Evolutionary conservation across 2,888 invertebrate species (phyloP).

Genomic region (Xylocampa areola): DNA sequence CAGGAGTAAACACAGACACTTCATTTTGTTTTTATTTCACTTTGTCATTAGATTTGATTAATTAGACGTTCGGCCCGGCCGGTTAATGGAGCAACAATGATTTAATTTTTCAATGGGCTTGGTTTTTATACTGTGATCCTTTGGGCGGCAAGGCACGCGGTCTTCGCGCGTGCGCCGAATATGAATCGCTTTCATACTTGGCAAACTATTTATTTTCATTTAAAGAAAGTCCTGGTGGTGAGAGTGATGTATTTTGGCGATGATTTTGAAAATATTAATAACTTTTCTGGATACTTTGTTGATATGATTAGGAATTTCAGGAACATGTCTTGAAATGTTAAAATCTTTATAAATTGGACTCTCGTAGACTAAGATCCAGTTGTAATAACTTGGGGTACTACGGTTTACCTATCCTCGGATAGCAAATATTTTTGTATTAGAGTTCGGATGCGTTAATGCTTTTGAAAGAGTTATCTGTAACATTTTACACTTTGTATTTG

Average conservation of each 20-base stretch:
- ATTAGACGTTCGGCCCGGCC: slow-evolving; percentile 83
- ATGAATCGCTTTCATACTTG: slow-evolving; percentile 80
- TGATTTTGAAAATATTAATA: slow-evolving; percentile 57
- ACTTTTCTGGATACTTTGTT: background rate
- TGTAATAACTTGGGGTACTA: no score
- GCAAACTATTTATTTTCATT: slow-evolving; percentile 87
- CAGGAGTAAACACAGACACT: slow-evolving; percentile 88
- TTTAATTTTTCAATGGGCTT: slow-evolving; percentile 91
- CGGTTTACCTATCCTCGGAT: no score
- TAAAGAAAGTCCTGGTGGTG: slow-evolving; percentile 87
- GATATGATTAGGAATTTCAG: background rate
- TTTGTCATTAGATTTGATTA: slow-evolving; percentile 85
- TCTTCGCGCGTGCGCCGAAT: slow-evolving; percentile 75
- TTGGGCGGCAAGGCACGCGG: slow-evolving; percentile 88
- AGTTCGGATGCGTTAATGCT: no score
- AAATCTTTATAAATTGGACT: no score
- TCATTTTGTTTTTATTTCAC: slow-evolving; percentile 79
- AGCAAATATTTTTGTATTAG: no score
- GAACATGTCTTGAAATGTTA: background rate
- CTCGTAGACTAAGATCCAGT: no score
- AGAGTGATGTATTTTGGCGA: slow-evolving; percentile 76
- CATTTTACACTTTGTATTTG: no score
- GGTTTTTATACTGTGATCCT: slow-evolving; percentile 91
- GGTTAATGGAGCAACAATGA: slow-evolving; percentile 89
- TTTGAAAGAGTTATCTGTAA: no score